These are phyloP conservation scores for Limnephilus rhombicus DNA, from an alignment of 2,888 invertebrate species.

Conservation along the genomic window DNA sequence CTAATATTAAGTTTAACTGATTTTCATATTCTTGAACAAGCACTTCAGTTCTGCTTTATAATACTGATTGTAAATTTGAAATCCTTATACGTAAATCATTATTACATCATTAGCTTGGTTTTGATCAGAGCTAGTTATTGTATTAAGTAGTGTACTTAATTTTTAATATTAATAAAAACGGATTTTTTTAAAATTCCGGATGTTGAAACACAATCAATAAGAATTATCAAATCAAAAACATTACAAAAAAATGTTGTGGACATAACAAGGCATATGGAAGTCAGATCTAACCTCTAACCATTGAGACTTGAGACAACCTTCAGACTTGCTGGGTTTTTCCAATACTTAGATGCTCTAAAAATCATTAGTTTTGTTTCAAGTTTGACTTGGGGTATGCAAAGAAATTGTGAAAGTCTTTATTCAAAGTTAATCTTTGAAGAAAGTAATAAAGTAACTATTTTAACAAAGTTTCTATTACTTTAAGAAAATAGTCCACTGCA, in stretches of 20 bases:
- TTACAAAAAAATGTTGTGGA: too few species aligned
- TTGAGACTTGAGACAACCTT: background rate
- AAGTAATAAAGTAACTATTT: too few species aligned
- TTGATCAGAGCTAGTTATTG: background rate
- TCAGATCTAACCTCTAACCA: background rate
- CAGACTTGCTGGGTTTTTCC: background rate
- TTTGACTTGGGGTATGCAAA: background rate
- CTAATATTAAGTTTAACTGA: background rate
- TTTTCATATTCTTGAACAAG: background rate
- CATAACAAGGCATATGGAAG: too few species aligned
- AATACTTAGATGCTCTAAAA: background rate
- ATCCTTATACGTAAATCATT: too few species aligned
- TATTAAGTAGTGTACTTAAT: background rate
- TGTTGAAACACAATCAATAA: background rate
- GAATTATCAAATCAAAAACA: background rate
- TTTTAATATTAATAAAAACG: background rate
- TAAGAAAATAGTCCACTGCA: background rate
- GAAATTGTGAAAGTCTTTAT: background rate
- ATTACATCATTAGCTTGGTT: background rate
- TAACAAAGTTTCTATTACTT: background rate
- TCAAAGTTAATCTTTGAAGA: too few species aligned
- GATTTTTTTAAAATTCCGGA: background rate
- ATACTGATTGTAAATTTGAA: background rate
- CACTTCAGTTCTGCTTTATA: background rate
- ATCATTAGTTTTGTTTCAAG: background rate